Evolutionary conservation across 2,888 invertebrate genomes (phyloP), one percentile per base, ranked within the genome.

Genomic region (Eristalis arbustorum): DNA sequence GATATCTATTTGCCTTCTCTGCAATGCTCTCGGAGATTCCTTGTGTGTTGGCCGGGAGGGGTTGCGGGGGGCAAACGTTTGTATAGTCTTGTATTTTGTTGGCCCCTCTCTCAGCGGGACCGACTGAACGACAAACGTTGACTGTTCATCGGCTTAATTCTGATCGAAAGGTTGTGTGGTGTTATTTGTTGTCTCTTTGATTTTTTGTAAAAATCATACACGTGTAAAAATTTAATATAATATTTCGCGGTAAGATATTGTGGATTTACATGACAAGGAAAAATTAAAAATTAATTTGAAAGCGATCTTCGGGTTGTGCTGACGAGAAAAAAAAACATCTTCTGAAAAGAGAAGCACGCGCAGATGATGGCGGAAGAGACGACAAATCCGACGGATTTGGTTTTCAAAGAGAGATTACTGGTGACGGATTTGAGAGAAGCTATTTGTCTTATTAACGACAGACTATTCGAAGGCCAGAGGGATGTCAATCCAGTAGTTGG

Each of bases 141-240:
- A 22, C 49, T 49, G 8, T 49, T 18, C n/a, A 23, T 63, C 18
- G 31, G 42, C 49, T 74, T 64, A 57, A 64, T 74, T 64, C 23
- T 57, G 56, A 64, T 74, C 56, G 37, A 57, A 37, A 74, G 56
- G 73, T 74, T 56, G 3, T 42, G 34, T 37, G 40, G 14, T 42
- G 14, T 42, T n/a, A 4, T 42, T 14, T 8, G 11, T 42, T 2
- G 31, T 31, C 0, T 5, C 25, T 25, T 25, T 25, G 25, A 25
- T 25, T 25, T 25, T 25, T 25, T n/a, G n/a, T n/a, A n/a, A n/a
- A n/a, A n/a, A n/a, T n/a, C 49, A 18, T 49, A 10, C 18, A 18
- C 49, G 18, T 49, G 49, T 49, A 6, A 63, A 37, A 64, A 22
- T 64, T 22, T 4, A 2, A 37, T 64, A 37, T 4, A 2, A 37